Evolutionary conservation across 2,888 invertebrate species (phyloP), one percentile per base, ranked within the genome.

Genomic region (Argyra leucocephala): DNA sequence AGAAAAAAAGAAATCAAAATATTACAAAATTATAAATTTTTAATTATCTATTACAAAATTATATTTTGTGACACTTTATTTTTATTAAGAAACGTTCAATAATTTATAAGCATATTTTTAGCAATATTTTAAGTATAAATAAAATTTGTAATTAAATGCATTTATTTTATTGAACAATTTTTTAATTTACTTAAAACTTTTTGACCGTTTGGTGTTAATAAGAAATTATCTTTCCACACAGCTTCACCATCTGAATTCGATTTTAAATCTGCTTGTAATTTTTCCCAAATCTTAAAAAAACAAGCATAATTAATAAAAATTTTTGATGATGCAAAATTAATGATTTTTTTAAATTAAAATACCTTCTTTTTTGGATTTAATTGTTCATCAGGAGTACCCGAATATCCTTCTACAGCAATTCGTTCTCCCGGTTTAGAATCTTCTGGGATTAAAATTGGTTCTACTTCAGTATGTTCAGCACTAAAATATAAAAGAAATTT

Each of bases 281-380:
- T 93, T 73, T 96, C 96, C 96, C 96, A 96, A n/a, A 80, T 70
- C 73, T 74, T 64, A 31, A 36, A 9, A 31, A n/a, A 22, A n/a
- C n/a, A 48, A 57, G n/a, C 26, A 18, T 22, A 23, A 1, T 15
- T 36, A 21, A 31, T 63, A 22, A 7, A 59, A 9, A 22, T 24
- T 22, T 58, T 21, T 58, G 9, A 21, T 58, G 12, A n/a, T 5
- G 12, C 4, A 59, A 23, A 59, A 59, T 59, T 12, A 12, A 23
- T 1, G 9, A 23, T 61, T 58, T 22, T 22, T 22, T 57, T 57
- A 57, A 7, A 7, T 31, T 31, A 31, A 10, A 48, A 58, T 22
- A 23, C 22, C 82, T 96, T 96, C 81, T 96, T 96, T 80, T 96
- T 96, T 0, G 96, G 96, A 79, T 96, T 96, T 1, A 96, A 81